Evolutionary conservation across 2,888 invertebrate genomes (phyloP), one percentile per base, ranked within the genome.

Genomic region (Prenolepis imparis): DNA sequence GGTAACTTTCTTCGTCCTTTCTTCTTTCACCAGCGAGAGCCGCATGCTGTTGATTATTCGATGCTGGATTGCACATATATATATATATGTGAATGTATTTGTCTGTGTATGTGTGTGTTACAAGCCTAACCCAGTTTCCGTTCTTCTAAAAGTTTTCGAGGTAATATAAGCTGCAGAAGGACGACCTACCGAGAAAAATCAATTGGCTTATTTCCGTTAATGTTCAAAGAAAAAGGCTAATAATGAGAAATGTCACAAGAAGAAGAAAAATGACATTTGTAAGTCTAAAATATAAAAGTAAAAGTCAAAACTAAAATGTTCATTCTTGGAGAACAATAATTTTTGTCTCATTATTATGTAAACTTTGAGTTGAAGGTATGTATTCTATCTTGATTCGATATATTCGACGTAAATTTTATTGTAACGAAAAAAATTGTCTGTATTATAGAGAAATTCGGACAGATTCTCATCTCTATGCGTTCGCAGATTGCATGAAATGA

Each of bases 1-100:
- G 84, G 82, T 83, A 88, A 87, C 91, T 91, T 92, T 91, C 87
- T 87, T 88, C 85, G 83, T 86, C 72, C 80, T 86, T 89, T 86
- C 86, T 87, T 81, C 82, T 68, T 86, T 84, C 85, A 84, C 83
- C 75, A 48, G 15, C 77, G 59, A 12, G 28, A 28, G 28, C 12
- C 24, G 48, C 39, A 55, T 39, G 48, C 77, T 36, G 70, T 57
- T 86, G 86, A 88, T 86, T 84, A 84, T 84, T 84, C 75, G 39
- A 48, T 82, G 52, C n/a, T 28, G 41, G 39, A 18, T 28, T 41
- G 3, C 11, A 52, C n/a, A n/a, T 4, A 12, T 44, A 12, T 41
- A 11, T 12, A 4, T 3, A 15, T 18, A 0, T 44, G 44, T 44
- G 44, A 0, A 15, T 44, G 41, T 1, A 15, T 48, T 18, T 48